Base-by-base conservation (phyloP, 2,888 invertebrate species). In the Trilocha varians region DNA sequence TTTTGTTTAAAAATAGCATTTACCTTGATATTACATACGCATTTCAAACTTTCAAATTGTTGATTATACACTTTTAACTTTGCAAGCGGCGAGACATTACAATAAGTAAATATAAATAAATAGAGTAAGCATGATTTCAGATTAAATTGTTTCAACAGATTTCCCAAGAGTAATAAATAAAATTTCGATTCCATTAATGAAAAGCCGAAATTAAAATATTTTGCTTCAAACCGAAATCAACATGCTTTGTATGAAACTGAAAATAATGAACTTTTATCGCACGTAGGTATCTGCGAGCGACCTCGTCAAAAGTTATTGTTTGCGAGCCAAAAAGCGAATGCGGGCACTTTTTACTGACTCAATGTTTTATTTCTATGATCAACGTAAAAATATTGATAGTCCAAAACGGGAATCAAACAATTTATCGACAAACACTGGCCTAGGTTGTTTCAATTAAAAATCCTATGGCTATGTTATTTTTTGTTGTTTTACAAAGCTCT, bases 281-380 rank as follows among this genome's bases (percentile, higher is more conserved):
- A 32, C 32, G 8, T 38, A 4, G 25, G 14, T 38, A 13, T 18
- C 11, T 11, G 15, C 5, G 14, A 38, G 25, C 15, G 16, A n/a
- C 34, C 14, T 16, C 39, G 17, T 32, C 34, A 43, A 43, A 33
- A 16, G 13, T 40, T 38, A 40, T 40, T 43, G 40, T 43, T 43
- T 40, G 43, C 18, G 15, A 33, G 16, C 13, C 34, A 32, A 43
- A 42, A 43, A 43, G 37, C 32, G 38, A 40, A 43, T 40, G 40
- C 40, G 43, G 43, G 43, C 34, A 16, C 14, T 39, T 43, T n/a
- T 37, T 17, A 2, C 25, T 25, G 25, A 25, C 25, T 5, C 25
- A 14, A 32, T 13, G n/a, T 9, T 32, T 38, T 32, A 8, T 38
- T 15, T 32, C 13, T 38, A 25, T 38, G 25, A 25, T 25, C 25